Evolutionary conservation across 2,113 vertebrate species (phyloP), one percentile per base, ranked within the genome.

Genomic region (Empidonax alnorum): DNA sequence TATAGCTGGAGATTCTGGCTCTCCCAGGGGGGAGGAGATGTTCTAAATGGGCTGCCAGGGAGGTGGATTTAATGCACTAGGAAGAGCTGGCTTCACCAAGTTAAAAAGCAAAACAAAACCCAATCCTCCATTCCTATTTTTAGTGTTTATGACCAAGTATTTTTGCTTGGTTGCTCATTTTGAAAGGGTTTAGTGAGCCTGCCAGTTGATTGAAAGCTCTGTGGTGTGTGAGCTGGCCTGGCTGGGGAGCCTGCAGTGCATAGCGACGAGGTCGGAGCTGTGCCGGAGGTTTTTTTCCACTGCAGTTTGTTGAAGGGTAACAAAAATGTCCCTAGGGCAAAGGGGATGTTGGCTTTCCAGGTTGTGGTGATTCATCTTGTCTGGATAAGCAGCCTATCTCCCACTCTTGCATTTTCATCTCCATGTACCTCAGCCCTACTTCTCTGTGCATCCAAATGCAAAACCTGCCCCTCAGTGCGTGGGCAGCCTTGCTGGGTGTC

Each of bases 151-250:
- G 95, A 94, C 93, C 95, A 95, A 95, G 94, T 96, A 87, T 96
- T 96, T 97, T 97, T 97, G 97, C 96, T 97, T 97, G 95, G 94
- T 94, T 97, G 96, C 97, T 96, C 97, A 96, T 96, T 97, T 96
- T 97, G 96, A 97, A 97, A 97, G 92, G 96, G 93, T 94, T 97
- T 97, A 96, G 91, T 88, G 90, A 97, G 95, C 86, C 93, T 97
- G 94, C 95, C 86, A 94, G 94, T 93, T 97, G 97, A 95, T 91
- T 96, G 95, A 95, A 97, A 95, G 91, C 95, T 95, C 95, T 96
- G 94, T 97, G 97, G 96, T 97, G 95, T 96, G 94, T 96, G 92
- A 96, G 96, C 91, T 94, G 95, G 95, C 94, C 94, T 92, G 90
- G 89, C 90, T 80, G 89, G 73, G 95, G 92, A 95, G 94, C 84